A percentile compares a stretch with the other conserved stretches of the same genome.
These are phyloP conservation scores for Calameuta idolon DNA, from an alignment of 2,888 invertebrate species.

Conservation along the genomic window DNA sequence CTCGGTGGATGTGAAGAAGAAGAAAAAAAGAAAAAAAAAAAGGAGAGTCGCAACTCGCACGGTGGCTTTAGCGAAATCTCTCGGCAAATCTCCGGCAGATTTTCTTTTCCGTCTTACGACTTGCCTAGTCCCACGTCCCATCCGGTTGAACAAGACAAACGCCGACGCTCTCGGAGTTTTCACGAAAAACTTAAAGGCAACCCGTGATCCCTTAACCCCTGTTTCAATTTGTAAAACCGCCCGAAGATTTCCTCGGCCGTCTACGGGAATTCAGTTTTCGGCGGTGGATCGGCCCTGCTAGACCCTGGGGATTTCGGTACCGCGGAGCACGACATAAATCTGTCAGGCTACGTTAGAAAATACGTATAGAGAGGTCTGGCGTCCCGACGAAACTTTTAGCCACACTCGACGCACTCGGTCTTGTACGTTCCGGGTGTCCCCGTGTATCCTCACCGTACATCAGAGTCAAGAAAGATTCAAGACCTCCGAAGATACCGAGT, in stretches of 20 bases:
- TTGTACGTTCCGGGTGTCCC: not conserved
- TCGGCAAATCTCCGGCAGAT: not conserved
- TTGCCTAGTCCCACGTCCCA: not conserved
- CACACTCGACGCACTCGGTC: not conserved
- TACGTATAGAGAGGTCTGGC: not conserved
- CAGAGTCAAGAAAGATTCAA: not conserved
- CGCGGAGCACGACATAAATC: not conserved
- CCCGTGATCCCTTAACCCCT: not conserved
- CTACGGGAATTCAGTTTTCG: not conserved
- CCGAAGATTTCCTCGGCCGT: not conserved
- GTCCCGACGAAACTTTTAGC: not conserved
- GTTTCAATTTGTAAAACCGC: not conserved
- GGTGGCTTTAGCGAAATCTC: not conserved
- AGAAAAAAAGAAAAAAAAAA: not conserved
- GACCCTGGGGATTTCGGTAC: not conserved
- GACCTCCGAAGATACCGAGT: not conserved
- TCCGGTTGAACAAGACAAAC: not conserved
- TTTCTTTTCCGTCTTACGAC: not conserved
- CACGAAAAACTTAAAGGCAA: not conserved
- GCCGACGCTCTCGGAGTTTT: not conserved
- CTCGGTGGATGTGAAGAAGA: not conserved
- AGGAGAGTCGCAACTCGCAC: not conserved
- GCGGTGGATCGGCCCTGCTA: not conserved
- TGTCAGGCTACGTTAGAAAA: not conserved
- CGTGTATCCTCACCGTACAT: not conserved